A percentile compares a stretch with the other conserved stretches of the same genome.
Evolutionary conservation across 2,113 vertebrate species (phyloP).

Genomic region (Gorsachius goisagi): DNA sequence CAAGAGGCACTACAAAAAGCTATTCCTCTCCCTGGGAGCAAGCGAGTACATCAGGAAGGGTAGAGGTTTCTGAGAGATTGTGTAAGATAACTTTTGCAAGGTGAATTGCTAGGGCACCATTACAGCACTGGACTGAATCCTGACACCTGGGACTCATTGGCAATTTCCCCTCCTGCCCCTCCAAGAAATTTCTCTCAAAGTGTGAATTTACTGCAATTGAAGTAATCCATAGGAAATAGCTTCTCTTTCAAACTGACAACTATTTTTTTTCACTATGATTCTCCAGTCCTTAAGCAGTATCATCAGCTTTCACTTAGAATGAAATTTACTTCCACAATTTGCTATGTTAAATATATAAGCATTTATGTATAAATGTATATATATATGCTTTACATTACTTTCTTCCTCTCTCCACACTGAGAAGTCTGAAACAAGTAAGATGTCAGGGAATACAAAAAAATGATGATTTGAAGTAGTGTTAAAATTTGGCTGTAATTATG

Average conservation of each 20-base stretch:
- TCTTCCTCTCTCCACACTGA: background rate
- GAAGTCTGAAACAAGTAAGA: background rate
- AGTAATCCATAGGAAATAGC: background rate
- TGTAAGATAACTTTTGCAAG: background rate
- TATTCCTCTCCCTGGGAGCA: background rate
- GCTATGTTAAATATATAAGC: background rate
- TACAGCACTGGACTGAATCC: background rate
- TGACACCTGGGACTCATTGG: background rate
- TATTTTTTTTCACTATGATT: background rate
- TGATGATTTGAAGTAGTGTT: background rate
- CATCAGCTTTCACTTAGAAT: background rate
- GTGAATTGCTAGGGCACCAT: background rate
- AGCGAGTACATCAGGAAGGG: rapidly evolving
- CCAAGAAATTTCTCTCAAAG: background rate
- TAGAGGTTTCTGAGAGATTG: background rate
- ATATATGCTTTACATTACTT: background rate
- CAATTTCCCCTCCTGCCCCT: background rate
- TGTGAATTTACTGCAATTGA: background rate
- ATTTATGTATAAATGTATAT: background rate
- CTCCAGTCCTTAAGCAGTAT: background rate
- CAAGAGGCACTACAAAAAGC: background rate
- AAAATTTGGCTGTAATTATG: background rate
- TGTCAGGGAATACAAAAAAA: background rate
- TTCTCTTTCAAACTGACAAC: background rate
- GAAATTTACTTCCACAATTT: background rate